Evolutionary conservation across 30 jellyfish, hydroid and myxozoan genomes (phyloP).

Genomic region (Chironex yamaguchii): DNA sequence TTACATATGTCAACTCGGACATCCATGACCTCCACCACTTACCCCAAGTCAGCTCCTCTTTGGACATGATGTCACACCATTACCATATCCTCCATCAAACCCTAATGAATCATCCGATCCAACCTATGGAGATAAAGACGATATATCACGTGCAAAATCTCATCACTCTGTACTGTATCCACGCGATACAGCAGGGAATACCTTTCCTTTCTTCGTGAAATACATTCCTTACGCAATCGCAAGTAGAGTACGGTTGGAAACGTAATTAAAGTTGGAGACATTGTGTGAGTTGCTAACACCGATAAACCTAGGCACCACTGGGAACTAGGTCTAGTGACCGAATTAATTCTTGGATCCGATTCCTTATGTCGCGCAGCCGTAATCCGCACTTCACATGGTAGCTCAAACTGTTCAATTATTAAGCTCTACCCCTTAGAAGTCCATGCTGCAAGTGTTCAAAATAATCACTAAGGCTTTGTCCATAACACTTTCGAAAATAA

Average conservation of each 20-base stretch:
- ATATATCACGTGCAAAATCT: constrained; percentile 1
- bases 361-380: constrained; percentile 9
- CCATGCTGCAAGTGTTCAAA: too few species aligned
- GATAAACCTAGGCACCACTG: constrained; percentile 43
- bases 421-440: constrained; percentile 20
- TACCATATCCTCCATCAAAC: constrained; percentile 20
- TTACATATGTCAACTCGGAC: constrained; percentile 9
- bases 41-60: constrained; percentile 38
- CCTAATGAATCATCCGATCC: constrained; percentile 13
- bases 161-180: not conserved
- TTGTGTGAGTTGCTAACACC: constrained; percentile 22
- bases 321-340: constrained; percentile 12
- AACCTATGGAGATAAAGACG: constrained; percentile 6
- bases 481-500: too few species aligned
- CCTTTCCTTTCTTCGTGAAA: constrained; percentile 21
- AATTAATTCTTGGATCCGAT: constrained; percentile 12
- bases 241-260: not conserved
- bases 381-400: constrained; percentile 21
- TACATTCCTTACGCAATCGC: not conserved
- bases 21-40: constrained; percentile 25
- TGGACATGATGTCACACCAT: constrained; percentile 21
- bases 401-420: constrained; percentile 1
- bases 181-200: constrained; percentile 8
- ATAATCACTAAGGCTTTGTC: too few species aligned
- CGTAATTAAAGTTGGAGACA: constrained; percentile 9